These are phyloP conservation scores for Chloroceryle aenea DNA, from an alignment of 2,113 vertebrate genomes.

Conservation along the genomic window DNA sequence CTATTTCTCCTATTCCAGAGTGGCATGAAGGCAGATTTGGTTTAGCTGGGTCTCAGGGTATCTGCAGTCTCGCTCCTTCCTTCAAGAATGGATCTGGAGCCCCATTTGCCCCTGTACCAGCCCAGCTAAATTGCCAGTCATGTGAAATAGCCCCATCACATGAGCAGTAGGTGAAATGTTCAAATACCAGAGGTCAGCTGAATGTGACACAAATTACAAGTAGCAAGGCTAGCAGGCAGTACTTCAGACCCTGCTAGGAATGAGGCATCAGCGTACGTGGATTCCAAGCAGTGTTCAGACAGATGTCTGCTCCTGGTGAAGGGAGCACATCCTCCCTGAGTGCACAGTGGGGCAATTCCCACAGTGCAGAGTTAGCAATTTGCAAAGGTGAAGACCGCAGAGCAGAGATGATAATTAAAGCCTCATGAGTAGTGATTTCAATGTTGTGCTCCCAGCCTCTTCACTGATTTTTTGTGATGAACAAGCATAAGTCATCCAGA, in stretches of 20 bases:
- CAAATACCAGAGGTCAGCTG: not conserved
- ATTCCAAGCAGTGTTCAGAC: not conserved
- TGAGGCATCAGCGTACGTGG: not conserved
- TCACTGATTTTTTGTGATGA: not conserved
- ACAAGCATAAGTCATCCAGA: not conserved
- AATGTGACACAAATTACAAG: not conserved
- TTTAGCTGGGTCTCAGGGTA: not conserved
- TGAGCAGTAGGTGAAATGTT: not conserved
- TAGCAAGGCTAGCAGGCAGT: fast-evolving
- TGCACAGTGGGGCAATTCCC: not conserved
- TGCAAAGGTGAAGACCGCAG: not conserved
- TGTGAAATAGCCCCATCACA: not conserved
- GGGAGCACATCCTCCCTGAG: not conserved
- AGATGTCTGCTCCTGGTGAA: not conserved
- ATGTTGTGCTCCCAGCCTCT: not conserved
- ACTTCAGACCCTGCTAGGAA: not conserved
- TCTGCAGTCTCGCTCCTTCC: not conserved
- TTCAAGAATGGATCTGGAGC: not conserved
- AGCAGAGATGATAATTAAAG: not conserved
- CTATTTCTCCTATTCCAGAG: not conserved
- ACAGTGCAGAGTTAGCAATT: fast-evolving
- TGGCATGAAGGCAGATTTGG: not conserved
- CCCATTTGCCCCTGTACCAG: not conserved
- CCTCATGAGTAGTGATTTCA: not conserved
- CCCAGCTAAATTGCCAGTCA: not conserved